phyloP scores from a whole-genome alignment of 2,888 invertebrate species.

The Chaetogeoica ovagalla region DNA sequence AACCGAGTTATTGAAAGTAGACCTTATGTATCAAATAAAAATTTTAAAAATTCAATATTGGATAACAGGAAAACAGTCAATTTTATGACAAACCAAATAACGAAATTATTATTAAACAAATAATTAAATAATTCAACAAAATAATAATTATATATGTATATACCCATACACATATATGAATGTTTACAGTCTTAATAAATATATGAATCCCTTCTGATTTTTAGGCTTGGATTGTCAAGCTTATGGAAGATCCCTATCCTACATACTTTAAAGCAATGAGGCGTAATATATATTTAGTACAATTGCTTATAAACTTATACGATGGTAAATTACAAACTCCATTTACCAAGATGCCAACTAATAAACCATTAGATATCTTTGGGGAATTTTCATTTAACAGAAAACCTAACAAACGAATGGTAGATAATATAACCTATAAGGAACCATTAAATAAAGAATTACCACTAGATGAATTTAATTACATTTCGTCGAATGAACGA shows the following conservation, averaged over 20 bases:
- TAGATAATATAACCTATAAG: neutral
- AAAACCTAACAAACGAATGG: neutral
- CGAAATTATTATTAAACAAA: too few species aligned
- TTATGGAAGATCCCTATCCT: neutral
- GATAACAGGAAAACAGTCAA: too few species aligned
- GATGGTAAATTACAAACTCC: slow-evolving; percentile 12
- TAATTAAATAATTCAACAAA: too few species aligned
- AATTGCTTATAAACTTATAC: slow-evolving; percentile 5
- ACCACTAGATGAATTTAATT: slow-evolving; percentile 5
- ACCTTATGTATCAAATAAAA: too few species aligned
- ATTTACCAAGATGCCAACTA: slow-evolving; percentile 7
- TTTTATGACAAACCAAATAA: too few species aligned
- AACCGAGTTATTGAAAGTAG: too few species aligned
- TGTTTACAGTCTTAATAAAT: too few species aligned
- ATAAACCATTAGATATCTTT: neutral
- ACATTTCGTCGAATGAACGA: slow-evolving; percentile 5
- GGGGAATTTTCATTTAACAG: neutral
- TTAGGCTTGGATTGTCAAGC: slow-evolving; percentile 27
- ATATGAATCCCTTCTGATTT: too few species aligned
- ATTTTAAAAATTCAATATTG: too few species aligned
- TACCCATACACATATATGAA: too few species aligned
- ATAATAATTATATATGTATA: too few species aligned
- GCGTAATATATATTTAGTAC: slow-evolving; percentile 32
- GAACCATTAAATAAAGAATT: slow-evolving; percentile 1
- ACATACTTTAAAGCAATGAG: neutral